These are phyloP conservation scores for Eristalis tenax DNA, from an alignment of 2,888 invertebrate genomes.

Conservation along the genomic window DNA sequence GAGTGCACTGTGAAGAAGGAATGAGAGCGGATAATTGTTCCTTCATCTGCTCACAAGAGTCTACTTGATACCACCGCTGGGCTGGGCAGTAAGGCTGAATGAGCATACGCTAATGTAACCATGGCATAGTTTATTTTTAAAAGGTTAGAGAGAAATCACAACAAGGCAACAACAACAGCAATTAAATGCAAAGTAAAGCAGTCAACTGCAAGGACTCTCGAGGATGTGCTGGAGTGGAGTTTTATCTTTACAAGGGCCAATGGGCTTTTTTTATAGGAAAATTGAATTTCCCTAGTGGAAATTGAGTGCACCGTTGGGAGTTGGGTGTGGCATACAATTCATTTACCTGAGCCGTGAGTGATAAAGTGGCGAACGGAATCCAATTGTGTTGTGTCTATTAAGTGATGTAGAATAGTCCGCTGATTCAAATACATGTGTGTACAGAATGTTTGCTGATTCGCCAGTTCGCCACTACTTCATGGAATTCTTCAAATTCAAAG, in stretches of 20 bases:
- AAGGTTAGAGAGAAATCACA: slow-evolving; percentile 45
- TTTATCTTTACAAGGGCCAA: slow-evolving; percentile 3
- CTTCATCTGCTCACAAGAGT: slow-evolving; percentile 29
- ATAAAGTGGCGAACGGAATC: slow-evolving; percentile 36
- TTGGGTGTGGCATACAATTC: not conserved
- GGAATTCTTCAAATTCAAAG: too few species aligned
- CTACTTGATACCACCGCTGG: not conserved
- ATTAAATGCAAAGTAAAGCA: slow-evolving; percentile 29
- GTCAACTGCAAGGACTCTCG: slow-evolving; percentile 47
- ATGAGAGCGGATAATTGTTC: slow-evolving; percentile 39
- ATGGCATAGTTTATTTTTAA: slow-evolving; percentile 58
- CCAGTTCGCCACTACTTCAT: too few species aligned
- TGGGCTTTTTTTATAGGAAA: slow-evolving; percentile 1
- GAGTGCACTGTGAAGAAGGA: slow-evolving; percentile 33
- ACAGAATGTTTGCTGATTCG: too few species aligned
- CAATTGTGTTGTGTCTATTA: slow-evolving; percentile 2
- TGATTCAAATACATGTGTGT: too few species aligned
- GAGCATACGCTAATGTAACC: slow-evolving; percentile 36
- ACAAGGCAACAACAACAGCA: slow-evolving; percentile 16
- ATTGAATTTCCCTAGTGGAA: slow-evolving; percentile 32
- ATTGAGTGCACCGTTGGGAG: not conserved
- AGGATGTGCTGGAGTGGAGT: slow-evolving; percentile 24
- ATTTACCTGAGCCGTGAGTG: slow-evolving; percentile 19
- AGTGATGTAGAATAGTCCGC: too few species aligned
- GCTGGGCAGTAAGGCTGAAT: slow-evolving; percentile 12